phyloP scores from a whole-genome alignment of 64 coral and sea anemone species.

The Exaiptasia diaphana region DNA sequence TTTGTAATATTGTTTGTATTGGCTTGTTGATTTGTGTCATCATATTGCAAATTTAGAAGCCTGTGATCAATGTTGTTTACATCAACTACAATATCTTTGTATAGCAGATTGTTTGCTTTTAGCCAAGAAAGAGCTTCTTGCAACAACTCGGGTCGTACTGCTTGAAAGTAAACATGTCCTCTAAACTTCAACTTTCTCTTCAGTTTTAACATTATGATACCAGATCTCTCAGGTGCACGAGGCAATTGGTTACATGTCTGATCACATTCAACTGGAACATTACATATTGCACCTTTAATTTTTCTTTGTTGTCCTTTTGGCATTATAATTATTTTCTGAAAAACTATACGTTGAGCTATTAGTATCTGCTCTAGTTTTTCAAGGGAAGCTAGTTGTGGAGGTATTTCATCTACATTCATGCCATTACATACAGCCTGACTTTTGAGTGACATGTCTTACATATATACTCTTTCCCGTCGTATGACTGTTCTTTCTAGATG shows the following conservation, averaged over 20 bases:
- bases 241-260: constrained; percentile 34
- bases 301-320: constrained; percentile 62
- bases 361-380: no score
- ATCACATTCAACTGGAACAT: constrained; percentile 53
- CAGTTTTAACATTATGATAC: constrained; percentile 67
- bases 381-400: no score
- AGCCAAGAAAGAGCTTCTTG: constrained; percentile 49
- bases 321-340: constrained; percentile 58
- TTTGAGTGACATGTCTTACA: no score
- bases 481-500: no score
- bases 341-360: no score
- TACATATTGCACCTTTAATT: constrained; percentile 61
- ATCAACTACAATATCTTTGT: constrained; percentile 40
- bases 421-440: no score
- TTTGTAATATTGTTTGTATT: no score
- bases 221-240: constrained; percentile 55
- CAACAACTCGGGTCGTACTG: constrained; percentile 44
- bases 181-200: constrained; percentile 61
- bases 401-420: no score
- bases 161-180: constrained; percentile 73
- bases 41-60: not conserved
- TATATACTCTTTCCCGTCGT: no score
- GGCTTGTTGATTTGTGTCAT: not conserved
- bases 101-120: constrained; percentile 51
- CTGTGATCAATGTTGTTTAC: constrained; percentile 18